phyloP scores from a whole-genome alignment of 2,888 invertebrate species.

The Metellina segmentata region DNA sequence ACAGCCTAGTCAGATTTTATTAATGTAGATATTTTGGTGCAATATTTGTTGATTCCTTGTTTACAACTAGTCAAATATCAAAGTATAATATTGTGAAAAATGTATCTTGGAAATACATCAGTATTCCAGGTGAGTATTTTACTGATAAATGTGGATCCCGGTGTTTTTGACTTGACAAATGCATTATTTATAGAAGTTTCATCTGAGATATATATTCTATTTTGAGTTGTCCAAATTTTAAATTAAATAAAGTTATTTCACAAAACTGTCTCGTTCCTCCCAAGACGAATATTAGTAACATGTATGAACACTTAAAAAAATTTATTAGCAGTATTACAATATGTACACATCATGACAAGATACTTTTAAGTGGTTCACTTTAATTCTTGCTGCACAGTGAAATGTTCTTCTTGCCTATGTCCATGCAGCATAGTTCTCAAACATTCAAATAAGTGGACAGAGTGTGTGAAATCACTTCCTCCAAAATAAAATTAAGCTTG shows the following conservation, averaged over 20 bases:
- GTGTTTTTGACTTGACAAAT: conserved; percentile 40
- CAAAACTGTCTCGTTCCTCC: neutral
- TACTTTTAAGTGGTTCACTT: conserved; percentile 66
- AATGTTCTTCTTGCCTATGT: conserved; percentile 9
- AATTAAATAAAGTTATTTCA: conserved; percentile 46
- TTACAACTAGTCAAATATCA: conserved; percentile 16
- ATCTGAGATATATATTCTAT: conserved; percentile 2
- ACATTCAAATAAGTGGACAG: conserved; percentile 72
- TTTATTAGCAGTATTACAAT: conserved; percentile 73
- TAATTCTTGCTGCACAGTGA: conserved; percentile 39
- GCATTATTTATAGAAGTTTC: conserved; percentile 39
- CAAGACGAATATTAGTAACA: neutral
- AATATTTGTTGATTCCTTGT: neutral
- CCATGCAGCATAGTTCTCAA: conserved; percentile 55
- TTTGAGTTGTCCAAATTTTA: conserved; percentile 25
- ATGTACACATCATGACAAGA: conserved; percentile 75
- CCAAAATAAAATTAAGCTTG: conserved; percentile 13
- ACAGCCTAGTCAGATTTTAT: neutral
- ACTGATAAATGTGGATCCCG: conserved; percentile 21
- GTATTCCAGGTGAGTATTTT: conserved; percentile 19
- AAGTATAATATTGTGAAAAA: conserved; percentile 16
- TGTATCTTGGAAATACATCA: neutral
- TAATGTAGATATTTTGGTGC: too few relatives aligned
- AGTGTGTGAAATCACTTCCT: conserved; percentile 54
- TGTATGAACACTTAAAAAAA: conserved; percentile 71